Evolutionary conservation across 2,797 vertebrate species (phyloP).

Genomic region (Mustela erminea): DNA sequence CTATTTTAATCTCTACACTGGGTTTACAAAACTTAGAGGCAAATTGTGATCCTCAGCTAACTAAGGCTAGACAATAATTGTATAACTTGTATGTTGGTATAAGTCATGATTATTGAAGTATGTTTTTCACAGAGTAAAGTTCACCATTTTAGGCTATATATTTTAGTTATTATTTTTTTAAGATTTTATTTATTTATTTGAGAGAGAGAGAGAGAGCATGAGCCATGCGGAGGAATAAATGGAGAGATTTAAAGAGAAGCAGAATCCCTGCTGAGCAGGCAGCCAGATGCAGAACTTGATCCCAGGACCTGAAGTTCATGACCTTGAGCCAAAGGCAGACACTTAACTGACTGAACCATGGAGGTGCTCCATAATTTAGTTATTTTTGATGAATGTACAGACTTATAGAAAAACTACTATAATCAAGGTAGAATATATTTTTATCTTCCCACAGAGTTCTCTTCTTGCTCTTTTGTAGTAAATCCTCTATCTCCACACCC

Average conservation of each 20-base stretch:
- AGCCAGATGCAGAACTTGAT: fast-evolving
- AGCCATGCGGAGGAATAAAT: neutral
- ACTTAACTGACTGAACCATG: neutral
- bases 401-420: neutral
- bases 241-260: neutral
- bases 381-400: neutral
- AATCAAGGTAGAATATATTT: neutral
- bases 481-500: neutral
- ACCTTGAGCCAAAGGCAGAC: neutral
- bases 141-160: neutral
- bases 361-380: neutral
- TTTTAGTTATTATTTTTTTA: neutral
- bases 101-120: neutral
- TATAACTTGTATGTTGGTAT: neutral
- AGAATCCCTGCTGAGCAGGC: neutral
- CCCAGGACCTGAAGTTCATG: neutral
- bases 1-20: neutral
- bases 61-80: neutral
- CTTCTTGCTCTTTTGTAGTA: neutral
- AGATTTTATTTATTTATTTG: neutral
- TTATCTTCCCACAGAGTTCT: neutral
- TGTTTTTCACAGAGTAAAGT: neutral
- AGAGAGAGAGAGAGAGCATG: neutral
- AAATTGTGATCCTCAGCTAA: neutral
- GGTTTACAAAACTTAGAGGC: neutral